Evolutionary conservation across 2,797 vertebrate genomes (phyloP), one percentile per base, ranked within the genome.

Genomic region (Phoebastria nigripes): DNA sequence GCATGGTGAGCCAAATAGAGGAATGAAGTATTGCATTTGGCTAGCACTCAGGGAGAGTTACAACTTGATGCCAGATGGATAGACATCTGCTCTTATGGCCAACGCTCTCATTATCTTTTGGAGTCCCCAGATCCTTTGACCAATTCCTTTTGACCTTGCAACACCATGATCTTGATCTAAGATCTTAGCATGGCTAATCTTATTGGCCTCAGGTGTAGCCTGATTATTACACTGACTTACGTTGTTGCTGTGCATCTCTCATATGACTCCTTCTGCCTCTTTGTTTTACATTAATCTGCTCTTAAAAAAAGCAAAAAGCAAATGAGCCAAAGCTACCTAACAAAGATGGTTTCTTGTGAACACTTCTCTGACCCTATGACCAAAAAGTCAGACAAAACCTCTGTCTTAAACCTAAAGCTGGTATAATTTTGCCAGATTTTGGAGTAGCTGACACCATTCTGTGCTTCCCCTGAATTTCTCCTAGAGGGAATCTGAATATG

Each of bases 181-280:
- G 29, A 20, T 22, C 39, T 69, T 25, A 12, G 1, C 8, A 11
- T 42, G n/a, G 37, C 12, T 66, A 7, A 31, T 62, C 52, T 65
- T 11, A 17, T 2, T n/a, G 19, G 21, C 61, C 21, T 70, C 37
- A 37, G 8, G 14, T 44, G 39, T 18, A 54, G 12, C 37, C n/a
- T 47, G 47, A 9, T 74, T 29, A 26, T 76, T 13, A 13, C 11
- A 8, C 8, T 52, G 16, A 29, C 0, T 1, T 28, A 13, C 0
- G 2, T 14, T 41, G 17, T 21, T 66, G 7, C 15, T 91, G 29
- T n/a, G 20, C 15, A 11, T 67, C 31, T 82, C n/a, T 58, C 19
- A 0, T 7, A 9, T 1, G 2, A 42, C 25, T 93, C 21, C 11
- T 62, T 41, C 44, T 2, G 8, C 25, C 46, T 86, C 29, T 76